phyloP scores from a whole-genome alignment of 2,113 vertebrate species.

The Channa argus region DNA sequence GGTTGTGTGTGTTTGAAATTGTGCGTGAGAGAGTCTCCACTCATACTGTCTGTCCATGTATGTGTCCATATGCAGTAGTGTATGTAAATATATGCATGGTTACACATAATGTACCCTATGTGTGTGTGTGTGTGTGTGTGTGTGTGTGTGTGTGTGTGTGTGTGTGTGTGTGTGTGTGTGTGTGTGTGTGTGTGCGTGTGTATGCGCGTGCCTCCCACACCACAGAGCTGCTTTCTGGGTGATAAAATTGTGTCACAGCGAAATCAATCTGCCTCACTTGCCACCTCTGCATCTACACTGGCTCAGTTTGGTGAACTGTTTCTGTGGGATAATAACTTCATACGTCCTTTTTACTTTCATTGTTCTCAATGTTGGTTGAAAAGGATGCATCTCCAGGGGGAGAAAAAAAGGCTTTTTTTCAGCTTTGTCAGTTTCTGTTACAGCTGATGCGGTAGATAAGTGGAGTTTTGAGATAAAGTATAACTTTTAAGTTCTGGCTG shows the following conservation, averaged over 20 bases:
- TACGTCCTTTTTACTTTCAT: conserved; percentile 19
- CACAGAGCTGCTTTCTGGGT: conserved; percentile 46
- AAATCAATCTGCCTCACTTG: conserved; percentile 28
- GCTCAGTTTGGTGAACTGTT: conserved; percentile 47
- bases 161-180: neutral
- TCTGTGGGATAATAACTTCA: conserved; percentile 36
- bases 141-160: conserved; percentile 7
- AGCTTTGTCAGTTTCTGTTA: neutral
- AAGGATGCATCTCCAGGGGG: conserved; percentile 2
- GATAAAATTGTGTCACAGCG: conserved; percentile 50
- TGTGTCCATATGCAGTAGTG: no score
- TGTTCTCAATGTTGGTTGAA: neutral
- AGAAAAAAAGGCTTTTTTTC: neutral
- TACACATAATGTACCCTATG: conserved; percentile 17
- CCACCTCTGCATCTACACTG: conserved; percentile 34
- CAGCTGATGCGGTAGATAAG: neutral
- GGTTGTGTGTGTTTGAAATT: conserved; percentile 7
- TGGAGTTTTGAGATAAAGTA: neutral
- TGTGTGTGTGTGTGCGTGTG: conserved; percentile 6
- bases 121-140: conserved; percentile 12
- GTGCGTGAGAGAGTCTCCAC: conserved; percentile 31
- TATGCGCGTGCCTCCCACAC: conserved; percentile 34
- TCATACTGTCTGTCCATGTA: neutral
- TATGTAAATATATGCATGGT: conserved; percentile 1
- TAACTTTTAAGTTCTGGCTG: neutral